Evolutionary conservation across 2,797 vertebrate species (phyloP).

Genomic region (Odontamblyopus rebecca): DNA sequence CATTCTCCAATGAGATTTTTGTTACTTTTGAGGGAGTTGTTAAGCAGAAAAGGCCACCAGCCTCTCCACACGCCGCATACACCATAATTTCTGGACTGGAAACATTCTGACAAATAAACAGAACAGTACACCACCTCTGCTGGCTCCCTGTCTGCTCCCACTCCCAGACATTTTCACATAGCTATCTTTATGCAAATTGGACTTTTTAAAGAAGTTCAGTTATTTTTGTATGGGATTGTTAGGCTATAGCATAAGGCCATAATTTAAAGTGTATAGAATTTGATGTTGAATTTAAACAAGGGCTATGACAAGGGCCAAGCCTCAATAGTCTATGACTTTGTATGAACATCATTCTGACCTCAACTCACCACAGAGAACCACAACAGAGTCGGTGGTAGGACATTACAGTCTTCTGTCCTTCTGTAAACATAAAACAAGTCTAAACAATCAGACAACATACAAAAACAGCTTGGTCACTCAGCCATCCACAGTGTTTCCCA

Average conservation of each 20-base stretch:
- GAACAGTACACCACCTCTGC: constrained; percentile 1
- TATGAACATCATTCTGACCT: constrained; percentile 42
- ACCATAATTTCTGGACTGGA: constrained; percentile 3
- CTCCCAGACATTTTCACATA: not conserved
- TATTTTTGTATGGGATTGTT: not conserved
- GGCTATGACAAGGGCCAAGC: constrained; percentile 36
- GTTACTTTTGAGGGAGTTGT: constrained; percentile 8
- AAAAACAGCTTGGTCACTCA: constrained; percentile 53
- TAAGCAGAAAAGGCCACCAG: not conserved
- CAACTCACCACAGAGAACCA: constrained; percentile 52
- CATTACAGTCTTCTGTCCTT: constrained; percentile 54
- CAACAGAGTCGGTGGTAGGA: constrained; percentile 49
- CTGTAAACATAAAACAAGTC: constrained; percentile 63
- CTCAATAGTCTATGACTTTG: constrained; percentile 40
- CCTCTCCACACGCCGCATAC: constrained; percentile 1
- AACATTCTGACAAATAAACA: constrained; percentile 7
- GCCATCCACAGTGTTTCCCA: constrained; percentile 14
- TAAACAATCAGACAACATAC: constrained; percentile 63
- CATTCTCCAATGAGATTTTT: constrained; percentile 2
- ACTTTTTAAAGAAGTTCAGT: not conserved
- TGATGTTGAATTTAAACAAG: too few species aligned
- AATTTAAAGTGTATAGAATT: not conserved
- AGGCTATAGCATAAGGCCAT: not conserved
- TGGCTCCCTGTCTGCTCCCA: constrained; percentile 3
- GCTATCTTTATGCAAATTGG: not conserved